phyloP scores from a whole-genome alignment of 23 tunicate species.

The Ascidia mentula region DNA sequence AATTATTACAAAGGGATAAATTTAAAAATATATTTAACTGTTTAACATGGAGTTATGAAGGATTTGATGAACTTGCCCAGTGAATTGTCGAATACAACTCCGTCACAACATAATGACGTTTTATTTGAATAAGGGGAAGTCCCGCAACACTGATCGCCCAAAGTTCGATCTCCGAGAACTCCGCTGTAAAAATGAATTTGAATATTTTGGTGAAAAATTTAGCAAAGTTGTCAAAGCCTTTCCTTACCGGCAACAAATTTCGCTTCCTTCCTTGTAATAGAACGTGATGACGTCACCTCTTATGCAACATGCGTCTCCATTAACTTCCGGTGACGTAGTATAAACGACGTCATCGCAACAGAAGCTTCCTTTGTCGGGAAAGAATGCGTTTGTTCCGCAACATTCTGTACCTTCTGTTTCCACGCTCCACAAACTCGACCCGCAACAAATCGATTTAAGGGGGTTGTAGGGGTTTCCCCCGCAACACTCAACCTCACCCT shows the following conservation, averaged over 20 bases:
- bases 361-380: slow-evolving; percentile 67
- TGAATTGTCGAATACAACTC: slow-evolving; percentile 28
- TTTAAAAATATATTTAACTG: too few species aligned
- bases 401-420: slow-evolving; percentile 65
- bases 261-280: slow-evolving; percentile 19
- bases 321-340: slow-evolving; percentile 13
- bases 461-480: slow-evolving; percentile 49
- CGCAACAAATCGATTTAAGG: slow-evolving; percentile 54
- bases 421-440: slow-evolving; percentile 39
- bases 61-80: too few species aligned
- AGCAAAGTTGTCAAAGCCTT: too few species aligned
- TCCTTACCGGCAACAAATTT: slow-evolving; percentile 33
- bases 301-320: slow-evolving; percentile 73
- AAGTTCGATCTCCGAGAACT: neutral
- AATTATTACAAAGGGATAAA: too few species aligned
- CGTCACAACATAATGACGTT: slow-evolving; percentile 60
- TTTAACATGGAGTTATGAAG: neutral
- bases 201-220: too few species aligned
- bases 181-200: slow-evolving; percentile 57
- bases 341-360: slow-evolving; percentile 67
- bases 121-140: slow-evolving; percentile 22
- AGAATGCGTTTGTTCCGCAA: slow-evolving; percentile 60
- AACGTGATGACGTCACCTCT: slow-evolving; percentile 12
- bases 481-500: slow-evolving; percentile 58
- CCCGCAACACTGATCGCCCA: slow-evolving; percentile 52